Evolutionary conservation across 2,113 vertebrate genomes (phyloP).

Genomic region (Aphyosemion australe): DNA sequence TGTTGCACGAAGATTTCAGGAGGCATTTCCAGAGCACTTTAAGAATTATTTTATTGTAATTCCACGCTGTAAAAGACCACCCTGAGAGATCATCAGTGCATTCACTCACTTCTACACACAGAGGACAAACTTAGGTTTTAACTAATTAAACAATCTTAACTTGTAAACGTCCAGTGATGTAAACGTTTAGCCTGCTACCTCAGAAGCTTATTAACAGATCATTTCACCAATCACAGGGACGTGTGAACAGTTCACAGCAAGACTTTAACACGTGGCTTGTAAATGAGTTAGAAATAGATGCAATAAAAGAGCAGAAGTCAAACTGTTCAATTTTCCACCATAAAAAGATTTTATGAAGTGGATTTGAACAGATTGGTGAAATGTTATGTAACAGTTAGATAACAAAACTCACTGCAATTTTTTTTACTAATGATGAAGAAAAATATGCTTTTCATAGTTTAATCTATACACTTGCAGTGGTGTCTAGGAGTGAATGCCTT

Average conservation of each 20-base stretch:
- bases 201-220: slow-evolving; percentile 39
- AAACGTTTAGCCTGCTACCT: slow-evolving; percentile 28
- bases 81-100: slow-evolving; percentile 22
- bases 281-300: slow-evolving; percentile 44
- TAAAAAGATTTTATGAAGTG: slow-evolving; percentile 56
- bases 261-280: slow-evolving; percentile 42
- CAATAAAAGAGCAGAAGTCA: slow-evolving; percentile 52
- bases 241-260: slow-evolving; percentile 41
- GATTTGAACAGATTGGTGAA: slow-evolving; percentile 29
- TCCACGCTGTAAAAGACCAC: slow-evolving; percentile 26
- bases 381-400: slow-evolving; percentile 15
- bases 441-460: too few species aligned
- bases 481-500: too few species aligned
- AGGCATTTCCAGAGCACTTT: slow-evolving; percentile 16
- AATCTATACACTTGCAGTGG: too few species aligned
- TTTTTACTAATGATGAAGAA: too few species aligned
- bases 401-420: neutral
- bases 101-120: neutral
- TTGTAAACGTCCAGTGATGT: slow-evolving; percentile 6
- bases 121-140: too few species aligned
- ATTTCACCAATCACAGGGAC: slow-evolving; percentile 40
- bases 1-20: neutral
- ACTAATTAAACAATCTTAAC: too few species aligned
- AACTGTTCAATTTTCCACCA: slow-evolving; percentile 56
- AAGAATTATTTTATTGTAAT: slow-evolving; percentile 6